A percentile compares a stretch with the other conserved stretches of the same genome.
Evolutionary conservation across 2,888 invertebrate species (phyloP).

Genomic region (Stratiomys singularior): DNA sequence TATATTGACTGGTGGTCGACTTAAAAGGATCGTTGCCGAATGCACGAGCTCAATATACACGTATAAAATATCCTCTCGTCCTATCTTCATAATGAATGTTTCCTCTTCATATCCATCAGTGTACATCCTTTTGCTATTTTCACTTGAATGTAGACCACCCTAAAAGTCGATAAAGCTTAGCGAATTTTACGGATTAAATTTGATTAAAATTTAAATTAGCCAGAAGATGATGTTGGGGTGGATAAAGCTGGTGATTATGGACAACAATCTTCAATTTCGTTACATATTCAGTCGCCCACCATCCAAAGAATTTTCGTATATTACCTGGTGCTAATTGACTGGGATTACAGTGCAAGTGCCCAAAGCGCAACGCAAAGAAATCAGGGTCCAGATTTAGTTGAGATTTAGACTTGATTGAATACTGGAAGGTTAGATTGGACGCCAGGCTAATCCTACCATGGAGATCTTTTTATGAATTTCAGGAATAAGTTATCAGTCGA

Average conservation of each 20-base stretch:
- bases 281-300: no score
- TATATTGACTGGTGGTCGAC: constrained; percentile 24
- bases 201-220: constrained; percentile 46
- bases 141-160: not conserved
- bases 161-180: constrained; percentile 31
- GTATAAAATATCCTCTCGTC: not conserved
- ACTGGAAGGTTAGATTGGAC: no score
- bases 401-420: no score
- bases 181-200: constrained; percentile 38
- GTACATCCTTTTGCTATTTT: constrained; percentile 8
- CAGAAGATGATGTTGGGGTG: constrained; percentile 16
- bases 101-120: not conserved
- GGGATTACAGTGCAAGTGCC: not conserved
- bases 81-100: not conserved
- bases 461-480: no score
- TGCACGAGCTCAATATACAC: not conserved
- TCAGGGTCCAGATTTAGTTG: not conserved
- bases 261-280: constrained; percentile 1
- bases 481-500: no score
- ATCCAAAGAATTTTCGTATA: not conserved
- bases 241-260: not conserved
- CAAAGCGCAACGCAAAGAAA: not conserved
- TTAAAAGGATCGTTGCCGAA: constrained; percentile 15
- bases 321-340: not conserved
- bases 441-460: no score